Evolutionary conservation across 2,797 vertebrate genomes (phyloP), one percentile per base, ranked within the genome.

Genomic region (Apogon talboti): DNA sequence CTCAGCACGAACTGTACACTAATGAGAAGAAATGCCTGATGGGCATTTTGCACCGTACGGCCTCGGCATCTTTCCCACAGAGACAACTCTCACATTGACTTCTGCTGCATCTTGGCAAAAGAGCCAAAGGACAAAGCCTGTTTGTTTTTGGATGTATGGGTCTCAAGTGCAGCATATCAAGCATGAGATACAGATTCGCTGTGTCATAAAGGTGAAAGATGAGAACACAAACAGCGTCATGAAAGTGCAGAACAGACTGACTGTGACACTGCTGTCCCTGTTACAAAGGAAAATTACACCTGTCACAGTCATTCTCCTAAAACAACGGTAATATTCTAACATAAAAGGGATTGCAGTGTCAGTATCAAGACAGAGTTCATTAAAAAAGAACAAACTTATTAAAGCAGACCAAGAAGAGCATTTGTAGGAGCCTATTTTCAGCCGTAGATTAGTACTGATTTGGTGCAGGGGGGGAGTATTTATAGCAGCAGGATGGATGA

Each of bases 11-110:
- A 61, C 16, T 51, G 52, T 63, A 49, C 43, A 59, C 47, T 73
- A 81, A 89, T 74, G 87, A 84, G 80, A 19, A 66, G 24, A 81
- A 74, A 74, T 59, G 75, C 46, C 78, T 70, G 11, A 65, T 50
- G 82, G 76, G 78, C 41, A 47, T 75, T 62, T 56, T 71, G 67
- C 56, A 74, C 72, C 16, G 54, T 49, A 8, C 11, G 9, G 16
- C 47, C 11, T 56, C 41, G 11, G 44, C 55, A 62, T 63, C 53
- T n/a, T 37, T 47, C 59, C 21, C 54, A 54, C 56, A 15, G 48
- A 54, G 55, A 38, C 11, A 71, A 73, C 41, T 41, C 53, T 71
- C 42, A 53, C 61, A 43, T 47, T 1, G 6, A 60, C 55, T 72
- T 66, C 38, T 60, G 53, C 45, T 40, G 37, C 24, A 35, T 65